Conservation (phyloP, 2,888 invertebrate genomes). For the Nesidiocoris tenuis region DNA sequence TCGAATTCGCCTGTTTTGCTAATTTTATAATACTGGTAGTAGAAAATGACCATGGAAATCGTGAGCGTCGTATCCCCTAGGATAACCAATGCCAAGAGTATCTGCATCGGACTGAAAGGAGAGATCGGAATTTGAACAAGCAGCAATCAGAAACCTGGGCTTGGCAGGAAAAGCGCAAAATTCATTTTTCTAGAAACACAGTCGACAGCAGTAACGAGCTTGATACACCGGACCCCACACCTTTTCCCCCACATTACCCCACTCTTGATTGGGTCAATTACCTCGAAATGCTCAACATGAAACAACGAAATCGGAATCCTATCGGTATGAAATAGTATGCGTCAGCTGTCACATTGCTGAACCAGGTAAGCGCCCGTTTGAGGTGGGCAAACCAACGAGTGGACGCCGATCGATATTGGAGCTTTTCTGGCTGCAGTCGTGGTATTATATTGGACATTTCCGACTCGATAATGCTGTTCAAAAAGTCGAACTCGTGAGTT, state of each 20-base stretch:
- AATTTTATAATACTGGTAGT: neutral
- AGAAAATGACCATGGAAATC: constrained; percentile 7
- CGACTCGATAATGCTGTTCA: constrained; percentile 11
- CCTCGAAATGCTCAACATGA: constrained; percentile 12
- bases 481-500: constrained; percentile 13
- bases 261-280: neutral
- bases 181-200: too few species aligned
- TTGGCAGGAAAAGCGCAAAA: too few species aligned
- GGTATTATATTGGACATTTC: constrained; percentile 10
- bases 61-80: constrained; percentile 6
- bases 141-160: too few species aligned
- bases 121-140: too few species aligned
- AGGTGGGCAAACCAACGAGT: neutral
- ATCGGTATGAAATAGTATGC: constrained; percentile 9
- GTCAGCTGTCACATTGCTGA: constrained; percentile 10
- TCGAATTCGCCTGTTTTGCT: neutral
- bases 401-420: constrained; percentile 6
- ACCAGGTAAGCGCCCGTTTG: constrained; percentile 15
- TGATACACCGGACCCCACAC: too few species aligned
- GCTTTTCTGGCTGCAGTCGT: constrained; percentile 3
- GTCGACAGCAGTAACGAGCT: too few species aligned
- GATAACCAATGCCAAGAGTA: constrained; percentile 4
- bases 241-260: too few species aligned
- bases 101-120: constrained; percentile 3
- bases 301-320: constrained; percentile 6